Base-by-base conservation (phyloP, 2,797 vertebrate species). In the Poeciliopsis turneri region DNA sequence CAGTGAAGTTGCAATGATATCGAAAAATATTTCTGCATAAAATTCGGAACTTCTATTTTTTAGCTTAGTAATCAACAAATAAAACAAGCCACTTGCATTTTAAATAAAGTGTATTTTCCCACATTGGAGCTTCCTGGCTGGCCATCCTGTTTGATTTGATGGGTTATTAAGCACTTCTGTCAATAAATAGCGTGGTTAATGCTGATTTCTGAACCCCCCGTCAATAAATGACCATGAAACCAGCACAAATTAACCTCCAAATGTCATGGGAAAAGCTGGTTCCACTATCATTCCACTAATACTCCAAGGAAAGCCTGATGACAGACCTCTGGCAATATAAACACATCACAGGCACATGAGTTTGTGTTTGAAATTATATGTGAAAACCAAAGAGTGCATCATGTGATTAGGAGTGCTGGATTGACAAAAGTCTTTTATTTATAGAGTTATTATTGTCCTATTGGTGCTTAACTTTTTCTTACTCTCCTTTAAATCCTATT, bases 191-290 rank as follows among this genome's bases (percentile, higher is more conserved):
- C 92, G 93, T 95, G 94, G 93, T 92, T 92, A 96, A 96, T 96
- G 94, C 92, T 95, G 95, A 96, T 95, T 95, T 94, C 91, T 81
- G 85, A 89, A 87, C 85, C 90, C 86, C 86, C 94, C 92, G 86
- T 95, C 94, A 88, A 94, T 96, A 96, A 95, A 92, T 94, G 93
- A 95, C 95, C 95, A 93, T 96, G 95, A 96, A 95, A 94, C 90
- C 90, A 89, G 81, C 84, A 91, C 94, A 96, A 94, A 96, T 96
- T 95, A 96, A 96, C 95, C 95, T 95, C 95, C 88, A 94, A 96
- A 95, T 96, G 95, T 96, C 95, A 95, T 90, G 95, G 95, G 95
- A 94, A 93, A 93, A 91, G 92, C 91, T 81, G 66, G 75, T 85
- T 93, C 89, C 90, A 91, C 93, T 88, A 88, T 84, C 87, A 93